Percentiles rank a stretch among this genome's conserved stretches.
Evolutionary conservation across 2,113 vertebrate species (phyloP).

Genomic region (Varanus komodoensis): DNA sequence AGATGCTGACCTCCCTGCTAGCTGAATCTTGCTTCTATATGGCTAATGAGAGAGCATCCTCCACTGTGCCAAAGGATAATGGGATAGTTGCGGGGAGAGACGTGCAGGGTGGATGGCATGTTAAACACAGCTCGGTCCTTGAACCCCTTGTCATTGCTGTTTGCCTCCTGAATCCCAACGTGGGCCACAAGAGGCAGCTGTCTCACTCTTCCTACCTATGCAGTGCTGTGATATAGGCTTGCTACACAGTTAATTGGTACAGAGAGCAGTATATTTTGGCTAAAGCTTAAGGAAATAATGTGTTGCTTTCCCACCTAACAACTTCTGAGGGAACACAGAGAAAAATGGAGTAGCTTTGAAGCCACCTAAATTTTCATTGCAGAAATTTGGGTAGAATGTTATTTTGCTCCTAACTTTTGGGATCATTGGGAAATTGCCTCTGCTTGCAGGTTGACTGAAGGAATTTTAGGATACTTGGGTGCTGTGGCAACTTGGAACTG

Average conservation of each 20-base stretch:
- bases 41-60: no score
- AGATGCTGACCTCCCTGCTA: no score
- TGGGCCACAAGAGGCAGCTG: no score
- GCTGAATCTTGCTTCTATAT: no score
- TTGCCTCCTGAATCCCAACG: no score
- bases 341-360: not conserved
- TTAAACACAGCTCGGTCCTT: no score
- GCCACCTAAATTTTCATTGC: not conserved
- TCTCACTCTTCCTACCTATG: no score
- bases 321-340: not conserved
- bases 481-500: not conserved
- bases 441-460: not conserved
- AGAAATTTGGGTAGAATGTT: not conserved
- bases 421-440: not conserved
- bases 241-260: not conserved
- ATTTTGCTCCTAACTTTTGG: not conserved
- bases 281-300: not conserved
- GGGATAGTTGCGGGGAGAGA: no score
- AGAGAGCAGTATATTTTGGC: not conserved
- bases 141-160: no score
- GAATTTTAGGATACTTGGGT: not conserved
- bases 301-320: not conserved
- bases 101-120: no score
- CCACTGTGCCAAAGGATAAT: no score
- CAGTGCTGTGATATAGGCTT: not conserved